Conservation (phyloP, 2,797 vertebrate species). For the Hipposideros larvatus region DNA sequence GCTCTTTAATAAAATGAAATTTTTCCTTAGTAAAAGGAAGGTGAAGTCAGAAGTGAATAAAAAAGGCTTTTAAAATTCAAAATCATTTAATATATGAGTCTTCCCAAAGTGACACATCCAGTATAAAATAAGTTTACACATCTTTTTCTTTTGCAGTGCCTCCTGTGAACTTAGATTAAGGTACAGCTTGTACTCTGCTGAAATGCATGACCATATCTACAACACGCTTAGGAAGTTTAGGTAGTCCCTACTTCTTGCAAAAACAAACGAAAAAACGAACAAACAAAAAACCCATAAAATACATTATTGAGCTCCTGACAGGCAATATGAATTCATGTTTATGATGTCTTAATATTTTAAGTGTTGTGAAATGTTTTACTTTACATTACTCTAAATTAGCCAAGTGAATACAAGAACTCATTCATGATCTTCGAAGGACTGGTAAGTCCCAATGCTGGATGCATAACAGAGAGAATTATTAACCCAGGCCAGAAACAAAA, state of each 20-base stretch:
- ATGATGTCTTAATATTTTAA: conserved; percentile 20
- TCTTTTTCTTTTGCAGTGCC: conserved; percentile 20
- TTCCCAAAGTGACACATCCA: conserved; percentile 46
- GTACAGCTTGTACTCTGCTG: not conserved
- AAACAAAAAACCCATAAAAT: not conserved
- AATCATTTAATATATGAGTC: not conserved
- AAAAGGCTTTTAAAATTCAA: conserved; percentile 45
- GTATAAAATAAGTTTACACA: not conserved
- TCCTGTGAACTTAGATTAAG: not conserved
- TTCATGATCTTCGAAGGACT: conserved; percentile 4
- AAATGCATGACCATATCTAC: not conserved
- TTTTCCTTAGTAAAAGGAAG: conserved; percentile 45
- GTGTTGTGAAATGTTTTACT: conserved; percentile 22
- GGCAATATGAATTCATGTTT: not conserved
- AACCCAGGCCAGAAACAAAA: not conserved
- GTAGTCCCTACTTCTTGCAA: not conserved
- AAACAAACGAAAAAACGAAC: not conserved
- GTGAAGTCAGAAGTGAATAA: not conserved
- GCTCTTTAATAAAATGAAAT: conserved; percentile 55
- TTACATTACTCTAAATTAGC: not conserved
- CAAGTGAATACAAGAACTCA: conserved; percentile 34
- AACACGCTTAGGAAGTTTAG: not conserved
- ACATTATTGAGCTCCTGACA: not conserved
- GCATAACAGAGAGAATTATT: not conserved
- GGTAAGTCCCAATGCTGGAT: not conserved